Evolutionary conservation across 2,797 vertebrate species (phyloP).

Genomic region (Streptopelia turtur): DNA sequence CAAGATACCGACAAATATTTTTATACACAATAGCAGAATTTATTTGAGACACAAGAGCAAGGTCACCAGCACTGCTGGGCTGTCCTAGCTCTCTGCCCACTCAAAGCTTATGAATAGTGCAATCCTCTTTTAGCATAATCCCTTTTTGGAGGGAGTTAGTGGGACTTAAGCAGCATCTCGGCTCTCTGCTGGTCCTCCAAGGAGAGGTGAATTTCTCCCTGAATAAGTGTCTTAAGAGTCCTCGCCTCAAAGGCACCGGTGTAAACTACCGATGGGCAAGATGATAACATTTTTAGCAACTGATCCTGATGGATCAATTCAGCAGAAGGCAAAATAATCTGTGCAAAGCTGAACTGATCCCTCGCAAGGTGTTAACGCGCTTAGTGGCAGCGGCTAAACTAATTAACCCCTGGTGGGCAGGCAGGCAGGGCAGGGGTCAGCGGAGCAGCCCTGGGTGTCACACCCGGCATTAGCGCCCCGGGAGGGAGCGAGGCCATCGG

Average conservation of each 20-base stretch:
- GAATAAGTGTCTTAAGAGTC: conserved; percentile 68
- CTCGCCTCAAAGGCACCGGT: conserved; percentile 52
- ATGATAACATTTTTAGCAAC: conserved; percentile 70
- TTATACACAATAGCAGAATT: not conserved
- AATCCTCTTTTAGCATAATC: conserved; percentile 68
- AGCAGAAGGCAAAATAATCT: conserved; percentile 63
- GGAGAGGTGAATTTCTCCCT: conserved; percentile 68
- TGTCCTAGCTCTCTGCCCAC: conserved; percentile 53
- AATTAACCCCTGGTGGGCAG: not conserved
- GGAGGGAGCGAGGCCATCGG: not conserved
- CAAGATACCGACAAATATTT: not conserved
- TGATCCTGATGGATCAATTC: conserved; percentile 65
- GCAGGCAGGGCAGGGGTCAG: not conserved
- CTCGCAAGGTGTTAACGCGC: conserved; percentile 43
- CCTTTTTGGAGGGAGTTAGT: conserved; percentile 38
- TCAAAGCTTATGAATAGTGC: conserved; percentile 60
- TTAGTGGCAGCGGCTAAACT: conserved; percentile 43
- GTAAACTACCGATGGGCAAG: conserved; percentile 47
- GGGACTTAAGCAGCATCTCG: conserved; percentile 33
- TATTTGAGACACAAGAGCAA: conserved; percentile 25
- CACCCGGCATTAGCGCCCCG: not conserved
- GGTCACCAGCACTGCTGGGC: conserved; percentile 21
- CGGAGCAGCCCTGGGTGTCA: not conserved
- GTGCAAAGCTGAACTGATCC: conserved; percentile 70
- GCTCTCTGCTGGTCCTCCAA: conserved; percentile 35